phyloP scores from a whole-genome alignment of 1,140 invertebrate species.

The Charaxes varanes region DNA sequence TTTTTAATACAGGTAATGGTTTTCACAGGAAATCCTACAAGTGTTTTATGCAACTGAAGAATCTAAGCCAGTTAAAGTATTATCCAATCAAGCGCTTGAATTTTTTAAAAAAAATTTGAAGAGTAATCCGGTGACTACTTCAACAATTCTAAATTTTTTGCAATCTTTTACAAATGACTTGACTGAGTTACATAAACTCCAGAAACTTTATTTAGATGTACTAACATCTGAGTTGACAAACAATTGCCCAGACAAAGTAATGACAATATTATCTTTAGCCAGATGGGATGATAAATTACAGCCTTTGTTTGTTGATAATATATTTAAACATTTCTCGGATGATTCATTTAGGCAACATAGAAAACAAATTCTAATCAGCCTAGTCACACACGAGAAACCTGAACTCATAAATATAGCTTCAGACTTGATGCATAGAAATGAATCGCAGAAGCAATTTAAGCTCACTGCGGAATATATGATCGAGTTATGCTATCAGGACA shows the following conservation, averaged over 20 bases:
- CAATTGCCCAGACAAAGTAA: slow-evolving; percentile 43
- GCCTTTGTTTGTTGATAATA: slow-evolving; percentile 37
- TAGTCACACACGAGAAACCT: slow-evolving; percentile 47
- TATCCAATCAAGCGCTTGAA: slow-evolving; percentile 32
- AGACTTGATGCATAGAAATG: slow-evolving; percentile 52
- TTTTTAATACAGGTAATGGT: too few relatives aligned
- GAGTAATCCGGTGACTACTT: slow-evolving; percentile 57
- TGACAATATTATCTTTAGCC: slow-evolving; percentile 47
- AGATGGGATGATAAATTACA: slow-evolving; percentile 46
- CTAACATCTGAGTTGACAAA: slow-evolving; percentile 44
- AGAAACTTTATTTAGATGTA: slow-evolving; percentile 44
- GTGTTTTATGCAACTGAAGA: slow-evolving; percentile 37
- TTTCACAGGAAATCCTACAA: slow-evolving; percentile 51
- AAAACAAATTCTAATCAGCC: slow-evolving; percentile 57
- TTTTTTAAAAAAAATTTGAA: slow-evolving; percentile 52
- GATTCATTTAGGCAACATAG: slow-evolving; percentile 49
- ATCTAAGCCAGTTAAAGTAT: slow-evolving; percentile 32
- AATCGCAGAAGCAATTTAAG: slow-evolving; percentile 54
- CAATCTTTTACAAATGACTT: slow-evolving; percentile 28
- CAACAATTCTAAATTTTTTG: slow-evolving; percentile 38
- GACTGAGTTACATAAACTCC: slow-evolving; percentile 38
- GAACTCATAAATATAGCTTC: slow-evolving; percentile 40
- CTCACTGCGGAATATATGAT: slow-evolving; percentile 67
- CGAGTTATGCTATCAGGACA: slow-evolving; percentile 63
- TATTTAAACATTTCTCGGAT: slow-evolving; percentile 42